phyloP scores from a whole-genome alignment of 2,113 vertebrate genomes.

The Scophthalmus maximus region DNA sequence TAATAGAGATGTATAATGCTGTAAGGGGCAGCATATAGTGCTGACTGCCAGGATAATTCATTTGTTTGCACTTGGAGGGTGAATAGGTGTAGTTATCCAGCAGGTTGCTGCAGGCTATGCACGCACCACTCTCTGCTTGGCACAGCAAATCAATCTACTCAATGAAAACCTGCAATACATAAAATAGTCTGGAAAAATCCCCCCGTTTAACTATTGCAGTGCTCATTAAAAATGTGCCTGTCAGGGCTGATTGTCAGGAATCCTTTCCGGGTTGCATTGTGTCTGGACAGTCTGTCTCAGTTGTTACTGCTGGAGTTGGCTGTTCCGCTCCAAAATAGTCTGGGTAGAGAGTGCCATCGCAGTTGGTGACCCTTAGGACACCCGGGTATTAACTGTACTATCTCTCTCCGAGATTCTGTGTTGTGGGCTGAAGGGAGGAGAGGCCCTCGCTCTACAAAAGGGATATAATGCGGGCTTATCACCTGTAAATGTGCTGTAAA shows the following conservation, averaged over 20 bases:
- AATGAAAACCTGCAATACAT: neutral
- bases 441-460: neutral
- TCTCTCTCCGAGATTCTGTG: neutral
- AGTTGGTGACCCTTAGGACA: no score
- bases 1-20: slow-evolving; percentile 41
- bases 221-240: neutral
- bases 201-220: neutral
- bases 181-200: neutral
- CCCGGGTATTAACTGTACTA: no score
- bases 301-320: no score
- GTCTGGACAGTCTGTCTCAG: no score
- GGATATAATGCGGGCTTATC: slow-evolving; percentile 5
- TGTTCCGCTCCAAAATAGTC: neutral
- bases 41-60: slow-evolving; percentile 48
- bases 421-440: neutral
- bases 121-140: slow-evolving; percentile 13
- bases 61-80: slow-evolving; percentile 42
- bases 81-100: slow-evolving; percentile 45
- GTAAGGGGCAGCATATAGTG: neutral
- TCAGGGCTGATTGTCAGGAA: neutral
- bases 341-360: no score
- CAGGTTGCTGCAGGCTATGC: slow-evolving; percentile 16
- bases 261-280: neutral
- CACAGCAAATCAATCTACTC: slow-evolving; percentile 28
- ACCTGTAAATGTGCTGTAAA: slow-evolving; percentile 27